phyloP scores from a whole-genome alignment of 2,113 vertebrate genomes.

The Electrona antarctica region DNA sequence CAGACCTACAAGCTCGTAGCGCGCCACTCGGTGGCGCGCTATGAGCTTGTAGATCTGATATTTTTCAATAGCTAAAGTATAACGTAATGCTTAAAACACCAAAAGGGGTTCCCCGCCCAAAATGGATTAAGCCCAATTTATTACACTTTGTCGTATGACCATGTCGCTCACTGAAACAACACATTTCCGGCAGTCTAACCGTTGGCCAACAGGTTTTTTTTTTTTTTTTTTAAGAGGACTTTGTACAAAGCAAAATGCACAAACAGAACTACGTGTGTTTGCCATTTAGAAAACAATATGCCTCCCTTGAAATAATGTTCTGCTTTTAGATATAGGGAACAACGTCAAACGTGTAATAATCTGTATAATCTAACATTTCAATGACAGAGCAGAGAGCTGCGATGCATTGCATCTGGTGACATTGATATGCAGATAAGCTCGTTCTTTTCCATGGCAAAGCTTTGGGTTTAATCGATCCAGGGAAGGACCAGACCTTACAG shows the following conservation, averaged over 20 bases:
- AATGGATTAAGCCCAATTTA: slow-evolving; percentile 12
- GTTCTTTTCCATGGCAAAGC: slow-evolving; percentile 26
- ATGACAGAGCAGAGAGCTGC: slow-evolving; percentile 10
- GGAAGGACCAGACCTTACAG: slow-evolving; percentile 46
- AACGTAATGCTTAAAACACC: too few relatives aligned
- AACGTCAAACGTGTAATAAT: background rate
- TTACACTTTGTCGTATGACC: too few relatives aligned
- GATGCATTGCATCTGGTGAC: slow-evolving; percentile 13
- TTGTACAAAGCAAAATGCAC: slow-evolving; percentile 28
- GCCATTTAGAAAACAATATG: background rate
- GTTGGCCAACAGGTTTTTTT: too few relatives aligned
- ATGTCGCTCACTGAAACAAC: too few relatives aligned
- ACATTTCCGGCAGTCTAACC: too few relatives aligned
- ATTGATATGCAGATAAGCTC: slow-evolving; percentile 28
- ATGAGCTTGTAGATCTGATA: too few relatives aligned
- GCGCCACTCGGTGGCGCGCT: too few relatives aligned
- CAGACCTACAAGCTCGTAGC: too few relatives aligned
- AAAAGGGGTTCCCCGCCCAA: too few relatives aligned
- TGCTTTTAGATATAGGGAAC: background rate
- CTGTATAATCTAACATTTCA: slow-evolving; percentile 2
- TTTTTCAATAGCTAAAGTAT: too few relatives aligned
- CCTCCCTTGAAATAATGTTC: background rate
- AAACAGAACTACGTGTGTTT: slow-evolving; percentile 9
- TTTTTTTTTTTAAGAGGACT: too few relatives aligned
- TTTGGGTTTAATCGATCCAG: slow-evolving; percentile 60